phyloP scores from a whole-genome alignment of 92 coral and sea anemone species.

The Phymanthus crucifer region DNA sequence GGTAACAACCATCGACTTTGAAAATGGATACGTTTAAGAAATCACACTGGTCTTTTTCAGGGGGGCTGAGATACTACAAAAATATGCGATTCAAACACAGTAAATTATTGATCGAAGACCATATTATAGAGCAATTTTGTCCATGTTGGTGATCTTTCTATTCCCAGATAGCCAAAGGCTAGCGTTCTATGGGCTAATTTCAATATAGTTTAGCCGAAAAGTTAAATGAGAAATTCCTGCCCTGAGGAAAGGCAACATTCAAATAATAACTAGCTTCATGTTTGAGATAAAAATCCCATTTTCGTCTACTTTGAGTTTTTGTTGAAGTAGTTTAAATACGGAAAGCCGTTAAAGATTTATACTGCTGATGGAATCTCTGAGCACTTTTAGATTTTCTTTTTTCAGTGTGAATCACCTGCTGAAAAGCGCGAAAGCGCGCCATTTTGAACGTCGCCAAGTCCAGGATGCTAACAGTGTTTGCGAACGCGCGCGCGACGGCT shows the following conservation, averaged over 20 bases:
- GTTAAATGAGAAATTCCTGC: conserved; percentile 31
- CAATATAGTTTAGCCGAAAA: conserved; percentile 31
- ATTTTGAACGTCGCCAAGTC: neutral
- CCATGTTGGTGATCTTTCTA: conserved; percentile 14
- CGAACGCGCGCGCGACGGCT: neutral
- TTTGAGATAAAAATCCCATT: conserved; percentile 12
- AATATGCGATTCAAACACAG: neutral
- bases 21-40: neutral
- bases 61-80: neutral
- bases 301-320: neutral
- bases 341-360: conserved; percentile 9
- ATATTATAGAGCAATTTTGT: conserved; percentile 5
- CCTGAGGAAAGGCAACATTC: conserved; percentile 17
- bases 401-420: neutral
- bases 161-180: conserved; percentile 17
- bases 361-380: conserved; percentile 4
- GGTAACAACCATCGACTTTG: neutral
- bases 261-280: conserved; percentile 30
- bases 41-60: neutral
- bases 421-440: neutral
- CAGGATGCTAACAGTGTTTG: neutral
- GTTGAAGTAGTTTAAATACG: conserved; percentile 1
- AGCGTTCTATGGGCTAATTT: conserved; percentile 27
- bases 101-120: conserved; percentile 9
- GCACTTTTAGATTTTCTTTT: conserved; percentile 7